Evolutionary conservation across 2,888 invertebrate genomes (phyloP).

Genomic region (Apamea crenata): DNA sequence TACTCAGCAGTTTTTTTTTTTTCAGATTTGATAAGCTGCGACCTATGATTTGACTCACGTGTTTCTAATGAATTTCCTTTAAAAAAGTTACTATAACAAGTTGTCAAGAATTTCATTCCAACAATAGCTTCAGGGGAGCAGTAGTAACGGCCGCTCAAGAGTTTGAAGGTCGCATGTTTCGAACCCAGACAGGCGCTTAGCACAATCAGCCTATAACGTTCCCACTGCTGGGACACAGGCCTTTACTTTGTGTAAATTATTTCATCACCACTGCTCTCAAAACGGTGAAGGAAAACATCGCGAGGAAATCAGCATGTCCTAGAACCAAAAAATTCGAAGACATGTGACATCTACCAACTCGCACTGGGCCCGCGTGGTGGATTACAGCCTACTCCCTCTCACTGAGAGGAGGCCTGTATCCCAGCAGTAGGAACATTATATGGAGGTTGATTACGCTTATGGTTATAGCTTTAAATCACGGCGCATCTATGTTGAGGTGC

Average conservation of each 20-base stretch:
- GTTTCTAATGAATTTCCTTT: neutral
- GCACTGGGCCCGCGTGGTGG: neutral
- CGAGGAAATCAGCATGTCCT: neutral
- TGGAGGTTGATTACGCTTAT: neutral
- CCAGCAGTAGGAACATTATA: neutral
- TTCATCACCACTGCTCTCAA: neutral
- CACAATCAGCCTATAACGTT: too few species aligned
- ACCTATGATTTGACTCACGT: neutral
- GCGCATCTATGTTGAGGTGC: conserved; percentile 7
- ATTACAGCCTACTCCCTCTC: neutral
- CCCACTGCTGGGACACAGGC: too few species aligned
- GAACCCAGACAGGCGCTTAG: neutral
- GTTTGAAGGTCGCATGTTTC: neutral
- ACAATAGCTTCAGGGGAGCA: neutral
- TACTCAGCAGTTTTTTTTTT: neutral
- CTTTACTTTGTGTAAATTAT: neutral
- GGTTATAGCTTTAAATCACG: neutral
- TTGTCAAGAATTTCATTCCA: conserved; percentile 8
- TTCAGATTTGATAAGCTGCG: neutral
- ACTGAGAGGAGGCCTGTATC: neutral
- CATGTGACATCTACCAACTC: neutral
- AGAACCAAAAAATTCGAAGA: neutral
- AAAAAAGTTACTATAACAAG: neutral
- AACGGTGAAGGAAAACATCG: neutral
- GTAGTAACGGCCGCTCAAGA: neutral